These are phyloP conservation scores for Drosophila seguyi DNA, from an alignment of 1,140 invertebrate species.

Conservation along the genomic window DNA sequence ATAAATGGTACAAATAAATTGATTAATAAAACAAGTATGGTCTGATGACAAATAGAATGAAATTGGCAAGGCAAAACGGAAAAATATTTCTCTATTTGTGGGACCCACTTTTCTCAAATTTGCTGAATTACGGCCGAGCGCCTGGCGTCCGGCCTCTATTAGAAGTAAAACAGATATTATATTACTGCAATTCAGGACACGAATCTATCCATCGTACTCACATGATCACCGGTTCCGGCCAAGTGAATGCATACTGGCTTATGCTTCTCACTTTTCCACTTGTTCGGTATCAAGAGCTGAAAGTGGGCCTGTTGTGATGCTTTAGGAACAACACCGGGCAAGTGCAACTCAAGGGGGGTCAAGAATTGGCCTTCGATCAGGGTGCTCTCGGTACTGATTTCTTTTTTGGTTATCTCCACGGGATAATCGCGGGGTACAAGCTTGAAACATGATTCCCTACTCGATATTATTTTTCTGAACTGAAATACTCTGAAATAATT, in stretches of 20 bases:
- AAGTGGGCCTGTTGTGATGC: slow-evolving; percentile 93
- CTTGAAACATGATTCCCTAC: slow-evolving; percentile 92
- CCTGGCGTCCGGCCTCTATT: slow-evolving; percentile 36
- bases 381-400: slow-evolving; percentile 90
- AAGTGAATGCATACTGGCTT: slow-evolving; percentile 97
- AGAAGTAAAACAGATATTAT: slow-evolving; percentile 41
- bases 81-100: slow-evolving; percentile 9
- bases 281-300: slow-evolving; percentile 93
- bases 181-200: background rate
- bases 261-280: slow-evolving; percentile 89
- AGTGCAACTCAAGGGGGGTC: slow-evolving; percentile 92
- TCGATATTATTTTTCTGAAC: slow-evolving; percentile 94
- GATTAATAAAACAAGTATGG: background rate
- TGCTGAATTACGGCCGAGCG: slow-evolving; percentile 25
- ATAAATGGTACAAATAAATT: slow-evolving; percentile 4
- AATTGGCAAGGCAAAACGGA: background rate
- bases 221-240: slow-evolving; percentile 99
- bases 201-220: slow-evolving; percentile 86
- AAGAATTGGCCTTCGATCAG: slow-evolving; percentile 95
- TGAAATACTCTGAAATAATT: slow-evolving; percentile 91
- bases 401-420: slow-evolving; percentile 95
- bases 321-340: slow-evolving; percentile 94
- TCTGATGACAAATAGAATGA: background rate
- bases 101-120: slow-evolving; percentile 32
- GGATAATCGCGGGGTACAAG: slow-evolving; percentile 94